These are phyloP conservation scores for Himantopus leucocephalus DNA, from an alignment of 2,113 vertebrate species.

Conservation along the genomic window DNA sequence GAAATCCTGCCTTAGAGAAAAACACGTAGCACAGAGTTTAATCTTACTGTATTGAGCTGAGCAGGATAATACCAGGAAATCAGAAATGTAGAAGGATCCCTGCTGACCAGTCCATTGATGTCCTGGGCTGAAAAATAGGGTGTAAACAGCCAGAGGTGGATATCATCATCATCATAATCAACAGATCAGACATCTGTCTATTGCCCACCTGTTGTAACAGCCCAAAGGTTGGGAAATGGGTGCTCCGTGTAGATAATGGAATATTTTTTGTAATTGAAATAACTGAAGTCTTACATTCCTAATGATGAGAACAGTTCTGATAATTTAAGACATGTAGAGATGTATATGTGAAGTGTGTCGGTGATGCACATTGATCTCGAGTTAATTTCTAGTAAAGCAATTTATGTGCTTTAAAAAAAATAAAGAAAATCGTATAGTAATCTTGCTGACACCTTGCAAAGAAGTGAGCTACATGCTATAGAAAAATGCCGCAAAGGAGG, in stretches of 20 bases:
- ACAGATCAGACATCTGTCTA: background rate
- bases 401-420: background rate
- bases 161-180: background rate
- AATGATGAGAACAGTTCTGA: background rate
- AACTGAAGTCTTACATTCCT: background rate
- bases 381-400: background rate
- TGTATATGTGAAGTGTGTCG: no score
- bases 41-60: background rate
- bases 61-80: background rate
- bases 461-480: background rate
- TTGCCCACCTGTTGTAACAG: background rate
- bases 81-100: rapidly evolving
- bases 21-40: background rate
- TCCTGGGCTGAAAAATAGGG: background rate
- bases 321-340: background rate
- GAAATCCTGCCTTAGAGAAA: background rate
- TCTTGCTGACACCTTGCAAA: background rate
- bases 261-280: no score
- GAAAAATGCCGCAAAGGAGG: background rate
- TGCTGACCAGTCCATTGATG: background rate
- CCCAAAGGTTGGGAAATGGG: background rate
- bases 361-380: rapidly evolving
- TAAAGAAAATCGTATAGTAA: background rate
- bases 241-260: background rate
- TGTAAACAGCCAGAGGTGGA: background rate